Evolutionary conservation across 1,140 invertebrate genomes (phyloP).

Genomic region (Hylaeus volcanicus): DNA sequence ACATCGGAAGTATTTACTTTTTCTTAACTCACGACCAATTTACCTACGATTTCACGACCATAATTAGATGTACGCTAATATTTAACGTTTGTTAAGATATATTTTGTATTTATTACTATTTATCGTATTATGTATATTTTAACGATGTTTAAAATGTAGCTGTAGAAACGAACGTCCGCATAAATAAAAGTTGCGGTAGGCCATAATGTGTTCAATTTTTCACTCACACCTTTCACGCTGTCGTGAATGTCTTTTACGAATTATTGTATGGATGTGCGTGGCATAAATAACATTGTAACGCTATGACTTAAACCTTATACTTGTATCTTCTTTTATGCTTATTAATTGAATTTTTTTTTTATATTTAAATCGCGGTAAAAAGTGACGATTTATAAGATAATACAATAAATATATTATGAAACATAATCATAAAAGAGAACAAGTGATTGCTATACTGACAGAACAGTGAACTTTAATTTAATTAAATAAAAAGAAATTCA

Average conservation of each 20-base stretch:
- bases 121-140: slow-evolving; percentile 44
- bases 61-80: slow-evolving; percentile 33
- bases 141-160: slow-evolving; percentile 48
- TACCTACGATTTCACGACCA: slow-evolving; percentile 20
- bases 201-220: slow-evolving; percentile 53
- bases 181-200: slow-evolving; percentile 52
- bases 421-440: too few species aligned
- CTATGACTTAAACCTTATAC: not conserved
- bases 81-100: slow-evolving; percentile 43
- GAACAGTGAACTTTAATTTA: not conserved
- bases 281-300: not conserved
- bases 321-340: not conserved
- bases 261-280: slow-evolving; percentile 3
- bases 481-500: too few species aligned
- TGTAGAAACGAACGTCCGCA: slow-evolving; percentile 49
- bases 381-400: not conserved
- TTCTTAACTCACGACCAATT: not conserved
- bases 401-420: not conserved
- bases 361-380: not conserved
- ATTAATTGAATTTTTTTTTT: not conserved
- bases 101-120: slow-evolving; percentile 51
- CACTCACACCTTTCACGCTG: slow-evolving; percentile 39
- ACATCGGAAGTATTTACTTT: slow-evolving; percentile 7
- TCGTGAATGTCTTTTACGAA: slow-evolving; percentile 17
- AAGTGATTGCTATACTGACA: not conserved